Evolutionary conservation across 1,140 invertebrate species (phyloP).

Genomic region (Streblospio benedicti): DNA sequence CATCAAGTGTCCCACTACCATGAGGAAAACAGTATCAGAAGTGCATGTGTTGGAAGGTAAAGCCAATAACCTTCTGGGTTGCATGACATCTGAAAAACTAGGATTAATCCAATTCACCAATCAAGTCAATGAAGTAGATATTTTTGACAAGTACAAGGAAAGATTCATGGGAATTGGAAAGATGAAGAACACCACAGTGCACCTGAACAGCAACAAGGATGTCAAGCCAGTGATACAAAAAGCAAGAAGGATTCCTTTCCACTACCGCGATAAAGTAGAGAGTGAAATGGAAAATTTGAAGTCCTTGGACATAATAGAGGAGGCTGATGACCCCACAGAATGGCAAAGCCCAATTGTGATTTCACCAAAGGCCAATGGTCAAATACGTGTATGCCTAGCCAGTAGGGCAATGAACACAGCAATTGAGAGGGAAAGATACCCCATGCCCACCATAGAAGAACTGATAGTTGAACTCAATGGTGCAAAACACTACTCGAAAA

Average conservation of each 20-base stretch:
- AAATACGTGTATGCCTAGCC: background rate
- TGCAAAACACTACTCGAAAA: background rate
- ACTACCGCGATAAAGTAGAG: conserved; percentile 1
- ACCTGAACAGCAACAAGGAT: conserved; percentile 2
- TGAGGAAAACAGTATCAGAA: background rate
- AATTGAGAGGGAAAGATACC: background rate
- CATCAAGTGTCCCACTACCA: background rate
- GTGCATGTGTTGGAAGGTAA: conserved; percentile 6
- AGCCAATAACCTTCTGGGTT: background rate
- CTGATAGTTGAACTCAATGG: background rate
- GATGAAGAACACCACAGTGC: background rate
- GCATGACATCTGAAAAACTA: background rate
- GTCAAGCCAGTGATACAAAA: background rate
- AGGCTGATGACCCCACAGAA: background rate
- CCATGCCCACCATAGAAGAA: background rate
- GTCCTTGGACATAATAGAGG: background rate
- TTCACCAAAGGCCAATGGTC: background rate
- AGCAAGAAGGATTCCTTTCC: background rate
- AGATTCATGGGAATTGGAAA: background rate
- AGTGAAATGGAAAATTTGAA: background rate
- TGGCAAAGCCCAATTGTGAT: background rate
- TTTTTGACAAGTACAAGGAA: background rate
- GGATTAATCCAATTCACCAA: background rate
- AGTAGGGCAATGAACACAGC: background rate
- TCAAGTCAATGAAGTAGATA: background rate